phyloP scores from a whole-genome alignment of 2,888 invertebrate species.

The Lasius fuliginosus region DNA sequence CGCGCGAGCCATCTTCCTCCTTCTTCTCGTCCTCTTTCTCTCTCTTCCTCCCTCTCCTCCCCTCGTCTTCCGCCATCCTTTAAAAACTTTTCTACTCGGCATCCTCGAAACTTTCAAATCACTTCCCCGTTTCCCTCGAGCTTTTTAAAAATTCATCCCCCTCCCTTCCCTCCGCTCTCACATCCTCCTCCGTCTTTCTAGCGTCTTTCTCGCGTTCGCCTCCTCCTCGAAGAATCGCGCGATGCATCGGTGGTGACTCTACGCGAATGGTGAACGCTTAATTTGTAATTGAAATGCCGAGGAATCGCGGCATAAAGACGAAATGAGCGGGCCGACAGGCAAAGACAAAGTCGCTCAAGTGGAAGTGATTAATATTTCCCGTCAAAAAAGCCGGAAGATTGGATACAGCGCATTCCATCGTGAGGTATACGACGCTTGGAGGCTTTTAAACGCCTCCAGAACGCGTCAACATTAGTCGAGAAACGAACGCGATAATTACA shows the following conservation, averaged over 20 bases:
- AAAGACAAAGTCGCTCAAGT: slow-evolving; percentile 16
- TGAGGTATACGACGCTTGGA: neutral
- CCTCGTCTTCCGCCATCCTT: slow-evolving; percentile 54
- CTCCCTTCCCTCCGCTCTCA: neutral
- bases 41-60: slow-evolving; percentile 6
- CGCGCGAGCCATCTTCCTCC: slow-evolving; percentile 23
- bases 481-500: slow-evolving; percentile 54
- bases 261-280: slow-evolving; percentile 57
- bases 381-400: neutral
- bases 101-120: slow-evolving; percentile 75
- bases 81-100: slow-evolving; percentile 75
- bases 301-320: slow-evolving; percentile 54
- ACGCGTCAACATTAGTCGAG: slow-evolving; percentile 59
- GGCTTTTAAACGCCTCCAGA: slow-evolving; percentile 23
- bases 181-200: slow-evolving; percentile 2
- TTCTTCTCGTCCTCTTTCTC: neutral
- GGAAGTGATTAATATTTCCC: slow-evolving; percentile 71
- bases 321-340: slow-evolving; percentile 47
- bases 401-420: slow-evolving; percentile 34
- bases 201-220: slow-evolving; percentile 9
- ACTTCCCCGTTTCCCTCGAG: slow-evolving; percentile 65
- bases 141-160: slow-evolving; percentile 77
- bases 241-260: slow-evolving; percentile 25
- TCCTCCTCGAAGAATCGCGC: slow-evolving; percentile 51
- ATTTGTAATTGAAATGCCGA: slow-evolving; percentile 76